Conservation (phyloP, 2,797 vertebrate species). For the Microcaecilia unicolor region DNA sequence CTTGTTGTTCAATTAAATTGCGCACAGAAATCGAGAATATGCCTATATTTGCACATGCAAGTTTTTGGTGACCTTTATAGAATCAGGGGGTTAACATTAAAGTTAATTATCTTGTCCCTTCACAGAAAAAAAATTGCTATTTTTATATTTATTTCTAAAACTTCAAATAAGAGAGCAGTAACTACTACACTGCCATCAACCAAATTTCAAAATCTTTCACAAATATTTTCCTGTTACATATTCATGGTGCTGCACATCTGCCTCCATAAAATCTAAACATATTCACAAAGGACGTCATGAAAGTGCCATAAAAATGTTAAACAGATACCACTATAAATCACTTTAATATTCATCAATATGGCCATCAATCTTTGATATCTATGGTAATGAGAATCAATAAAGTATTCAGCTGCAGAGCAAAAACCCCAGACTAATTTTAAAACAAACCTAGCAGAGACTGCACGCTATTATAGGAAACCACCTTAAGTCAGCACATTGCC, state of each 20-base stretch:
- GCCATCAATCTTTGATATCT: neutral
- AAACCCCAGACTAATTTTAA: neutral
- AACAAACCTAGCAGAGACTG: neutral
- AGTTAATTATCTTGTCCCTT: no score
- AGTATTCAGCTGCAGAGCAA: neutral
- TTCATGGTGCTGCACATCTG: neutral
- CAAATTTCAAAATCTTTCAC: no score
- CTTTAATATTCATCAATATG: neutral
- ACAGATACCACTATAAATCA: neutral
- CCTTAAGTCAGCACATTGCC: neutral
- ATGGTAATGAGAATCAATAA: neutral
- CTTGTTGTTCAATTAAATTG: no score
- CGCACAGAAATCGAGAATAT: no score
- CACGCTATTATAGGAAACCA: no score
- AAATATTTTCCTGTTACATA: fast-evolving
- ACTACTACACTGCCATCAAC: no score
- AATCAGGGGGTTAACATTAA: no score
- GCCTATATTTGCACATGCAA: no score
- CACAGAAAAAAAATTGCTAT: no score
- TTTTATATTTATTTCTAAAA: no score
- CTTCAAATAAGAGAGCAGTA: no score
- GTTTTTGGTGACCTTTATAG: no score
- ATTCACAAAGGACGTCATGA: neutral
- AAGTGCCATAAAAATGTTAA: neutral
- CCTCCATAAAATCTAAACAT: neutral